Base-by-base conservation (phyloP, 2,888 invertebrate genomes). In the Periphyllus acericola region DNA sequence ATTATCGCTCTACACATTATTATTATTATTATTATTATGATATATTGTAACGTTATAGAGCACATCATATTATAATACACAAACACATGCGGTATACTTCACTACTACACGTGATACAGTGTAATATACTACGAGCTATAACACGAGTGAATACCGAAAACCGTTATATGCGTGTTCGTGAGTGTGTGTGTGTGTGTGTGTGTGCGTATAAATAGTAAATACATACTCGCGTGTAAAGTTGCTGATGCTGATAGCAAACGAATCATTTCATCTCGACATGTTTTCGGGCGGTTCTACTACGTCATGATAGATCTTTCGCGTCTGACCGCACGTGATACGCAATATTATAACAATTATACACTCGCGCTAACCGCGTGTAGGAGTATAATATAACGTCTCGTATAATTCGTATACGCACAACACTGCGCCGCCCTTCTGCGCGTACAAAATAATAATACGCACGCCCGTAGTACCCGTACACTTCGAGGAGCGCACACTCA, bases 241-340 rank as follows among this genome's bases (percentile, higher is more conserved):
- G 55, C 25, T 6, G 11, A 79, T 60, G 14, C 60, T 79, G 79
- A 79, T 79, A 79, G 14, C 14, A 36, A 60, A 32, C 36, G 29
- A 36, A 66, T 36, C 9, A n/a, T 36, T 80, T 36, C 36, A 66
- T 80, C 80, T 36, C 8, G 32, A 40, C 36, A 6, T 80, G 60
- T 79, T 60, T 79, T 79, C 60, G 36, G 60, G 79, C 79, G n/a
- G 36, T 80, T 29, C 8, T 68, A 25, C 29, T 1, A 68, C 68
- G 68, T 68, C 68, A 6, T 68, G n/a, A 68, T 29, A 29, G 68
- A 68, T 68, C 68, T 29, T 29, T 68, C 1, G 6, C 29, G 29
- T 29, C 25, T 29, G 25, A 25, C 68, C 68, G 68, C 25, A 68
- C 68, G 68, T 25, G 25, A 29, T n/a, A 60, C 19, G 3, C n/a